These are phyloP conservation scores for Troides oblongomaculatus DNA, from an alignment of 2,888 invertebrate genomes.

Conservation along the genomic window DNA sequence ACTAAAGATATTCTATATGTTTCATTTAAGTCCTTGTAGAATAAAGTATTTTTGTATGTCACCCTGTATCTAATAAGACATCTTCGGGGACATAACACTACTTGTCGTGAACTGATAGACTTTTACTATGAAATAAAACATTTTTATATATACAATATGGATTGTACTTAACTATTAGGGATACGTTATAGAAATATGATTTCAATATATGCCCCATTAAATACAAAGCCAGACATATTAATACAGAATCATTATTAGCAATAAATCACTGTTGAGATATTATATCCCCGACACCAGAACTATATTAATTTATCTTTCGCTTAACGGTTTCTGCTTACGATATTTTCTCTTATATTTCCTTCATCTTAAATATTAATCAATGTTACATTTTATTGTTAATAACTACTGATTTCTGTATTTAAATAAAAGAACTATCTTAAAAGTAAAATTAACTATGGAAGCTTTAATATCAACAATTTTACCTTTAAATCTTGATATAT, in stretches of 20 bases:
- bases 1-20: too few species aligned
- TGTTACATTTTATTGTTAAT: not conserved
- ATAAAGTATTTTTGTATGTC: too few species aligned
- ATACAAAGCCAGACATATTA: conserved; percentile 52
- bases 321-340: conserved; percentile 15
- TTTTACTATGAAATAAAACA: too few species aligned
- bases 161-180: conserved; percentile 29
- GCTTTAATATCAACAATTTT: too few species aligned
- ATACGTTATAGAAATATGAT: conserved; percentile 41
- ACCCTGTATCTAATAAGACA: too few species aligned
- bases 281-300: conserved; percentile 26
- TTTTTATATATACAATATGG: conserved; percentile 8
- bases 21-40: too few species aligned
- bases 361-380: not conserved
- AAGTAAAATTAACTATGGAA: too few species aligned
- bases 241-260: conserved; percentile 61
- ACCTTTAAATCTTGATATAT: too few species aligned
- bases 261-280: conserved; percentile 52
- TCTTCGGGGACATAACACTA: too few species aligned
- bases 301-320: conserved; percentile 25
- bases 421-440: too few species aligned
- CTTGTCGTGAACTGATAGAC: too few species aligned
- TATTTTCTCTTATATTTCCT: not conserved
- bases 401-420: not conserved
- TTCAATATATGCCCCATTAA: conserved; percentile 54